phyloP scores from a whole-genome alignment of 1,140 invertebrate species.

The Copidosoma floridanum region DNA sequence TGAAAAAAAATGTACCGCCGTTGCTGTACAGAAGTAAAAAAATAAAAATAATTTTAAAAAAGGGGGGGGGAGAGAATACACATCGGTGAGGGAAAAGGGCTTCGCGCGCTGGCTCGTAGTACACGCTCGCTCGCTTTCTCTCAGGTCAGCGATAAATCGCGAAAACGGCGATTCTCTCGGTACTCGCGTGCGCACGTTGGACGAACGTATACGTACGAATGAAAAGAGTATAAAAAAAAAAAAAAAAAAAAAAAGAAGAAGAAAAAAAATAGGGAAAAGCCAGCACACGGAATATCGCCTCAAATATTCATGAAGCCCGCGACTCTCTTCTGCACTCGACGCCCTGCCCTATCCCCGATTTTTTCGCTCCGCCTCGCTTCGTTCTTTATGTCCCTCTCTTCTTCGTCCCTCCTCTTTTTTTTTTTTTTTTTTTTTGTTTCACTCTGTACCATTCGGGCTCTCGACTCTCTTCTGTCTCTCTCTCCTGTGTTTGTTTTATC shows the following conservation, averaged over 20 bases:
- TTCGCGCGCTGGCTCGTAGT: not conserved
- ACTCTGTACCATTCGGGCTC: slow-evolving; percentile 14
- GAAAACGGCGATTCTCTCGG: slow-evolving; percentile 14
- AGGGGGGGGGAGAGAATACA: too few species aligned
- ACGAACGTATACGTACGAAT: too few species aligned
- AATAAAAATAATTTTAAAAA: too few species aligned
- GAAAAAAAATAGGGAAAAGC: not conserved
- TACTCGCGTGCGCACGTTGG: not conserved
- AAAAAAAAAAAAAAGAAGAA: slow-evolving; percentile 19
- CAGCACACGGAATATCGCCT: slow-evolving; percentile 13
- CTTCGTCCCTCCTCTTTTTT: slow-evolving; percentile 4
- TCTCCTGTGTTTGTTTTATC: slow-evolving; percentile 13
- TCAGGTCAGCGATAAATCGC: slow-evolving; percentile 24
- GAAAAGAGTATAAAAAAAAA: too few species aligned
- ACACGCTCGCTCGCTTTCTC: not conserved
- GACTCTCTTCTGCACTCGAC: slow-evolving; percentile 18
- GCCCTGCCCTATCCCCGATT: slow-evolving; percentile 18
- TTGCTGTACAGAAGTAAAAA: too few species aligned
- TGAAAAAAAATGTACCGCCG: too few species aligned
- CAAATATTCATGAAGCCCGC: slow-evolving; percentile 28
- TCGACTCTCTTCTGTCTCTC: slow-evolving; percentile 3
- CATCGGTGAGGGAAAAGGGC: too few species aligned
- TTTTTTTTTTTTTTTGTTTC: slow-evolving; percentile 16
- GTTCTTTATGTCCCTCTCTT: slow-evolving; percentile 17
- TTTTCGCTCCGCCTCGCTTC: slow-evolving; percentile 16